Evolutionary conservation across 2,797 vertebrate species (phyloP).

Genomic region (Sciurus vulgaris): DNA sequence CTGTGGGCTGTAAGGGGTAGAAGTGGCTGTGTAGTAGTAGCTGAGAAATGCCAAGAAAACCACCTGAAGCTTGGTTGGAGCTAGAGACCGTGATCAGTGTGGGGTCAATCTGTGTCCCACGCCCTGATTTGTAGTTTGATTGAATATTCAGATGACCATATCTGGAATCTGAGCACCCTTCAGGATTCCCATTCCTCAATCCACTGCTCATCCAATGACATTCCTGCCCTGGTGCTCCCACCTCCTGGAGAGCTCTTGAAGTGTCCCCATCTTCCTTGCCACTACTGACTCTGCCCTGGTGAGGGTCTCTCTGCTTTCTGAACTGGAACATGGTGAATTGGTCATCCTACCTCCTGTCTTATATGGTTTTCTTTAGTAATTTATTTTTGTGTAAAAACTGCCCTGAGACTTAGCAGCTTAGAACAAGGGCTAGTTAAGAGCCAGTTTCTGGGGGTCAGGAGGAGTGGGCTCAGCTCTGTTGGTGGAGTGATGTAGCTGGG

Average conservation of each 20-base stretch:
- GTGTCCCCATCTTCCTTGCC: fast-evolving
- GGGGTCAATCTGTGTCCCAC: background rate
- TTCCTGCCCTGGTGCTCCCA: background rate
- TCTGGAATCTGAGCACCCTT: background rate
- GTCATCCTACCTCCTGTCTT: background rate
- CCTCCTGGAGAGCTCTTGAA: too few relatives aligned
- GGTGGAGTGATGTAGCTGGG: too few relatives aligned
- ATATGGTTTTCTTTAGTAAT: background rate
- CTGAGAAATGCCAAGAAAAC: background rate
- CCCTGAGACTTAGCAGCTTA: too few relatives aligned
- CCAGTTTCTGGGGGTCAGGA: background rate
- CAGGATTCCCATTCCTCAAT: background rate
- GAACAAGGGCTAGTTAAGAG: background rate
- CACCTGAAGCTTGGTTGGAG: background rate
- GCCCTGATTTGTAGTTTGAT: background rate
- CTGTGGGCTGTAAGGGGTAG: too few relatives aligned
- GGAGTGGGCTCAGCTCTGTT: background rate
- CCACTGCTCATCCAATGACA: too few relatives aligned
- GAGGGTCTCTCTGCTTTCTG: background rate
- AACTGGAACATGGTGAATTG: too few relatives aligned
- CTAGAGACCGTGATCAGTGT: background rate
- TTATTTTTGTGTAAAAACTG: background rate
- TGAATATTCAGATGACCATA: background rate
- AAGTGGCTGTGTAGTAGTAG: background rate
- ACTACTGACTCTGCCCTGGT: background rate